Base-by-base conservation (phyloP, 2,113 vertebrate genomes). In the Perca flavescens region DNA sequence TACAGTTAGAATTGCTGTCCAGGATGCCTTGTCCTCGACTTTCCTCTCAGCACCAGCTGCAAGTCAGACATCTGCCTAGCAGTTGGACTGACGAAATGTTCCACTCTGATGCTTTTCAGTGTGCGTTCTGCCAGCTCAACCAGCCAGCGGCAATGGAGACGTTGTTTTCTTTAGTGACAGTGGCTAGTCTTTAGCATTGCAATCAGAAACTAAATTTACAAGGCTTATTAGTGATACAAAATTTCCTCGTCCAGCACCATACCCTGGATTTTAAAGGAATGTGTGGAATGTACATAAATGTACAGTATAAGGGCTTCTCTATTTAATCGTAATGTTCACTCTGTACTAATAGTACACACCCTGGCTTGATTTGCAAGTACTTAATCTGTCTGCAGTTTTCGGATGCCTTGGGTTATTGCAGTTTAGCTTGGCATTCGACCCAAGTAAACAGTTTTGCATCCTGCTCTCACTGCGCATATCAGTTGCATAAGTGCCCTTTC, bases 31-130 rank as follows among this genome's bases (percentile, higher is more conserved):
- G 11, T 73, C 68, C 68, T 77, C 77, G 47, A 88, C 80, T 75
- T 50, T 85, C 60, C 73, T 81, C 56, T 77, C 71, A 57, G 64
- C 66, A 19, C 71, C 74, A 72, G 73, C 80, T 84, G 82, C 77
- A 78, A 56, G 52, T 78, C 77, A 74, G 58, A 93, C 93, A 94
- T 94, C 93, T 94, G 94, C 82, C 74, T 25, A 31, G 64, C 94
- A 93, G 85, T 92, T 90, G 88, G 60, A 34, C 46, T 25, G 56
- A 46, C 50, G n/a, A 72, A 53, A 84, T 61, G 61, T 54, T 80
- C 15, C 14, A 50, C 47, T 10, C 60, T 54, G 47, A 22, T 73
- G 50, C 49, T 68, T 78, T 71, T 85, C 65, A 53, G 56, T 25
- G 5, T 31, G 60, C 1, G 14, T 7, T 58, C 46, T 60, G 25